Evolutionary conservation across 2,888 invertebrate species (phyloP).

Genomic region (Volucella inanis): DNA sequence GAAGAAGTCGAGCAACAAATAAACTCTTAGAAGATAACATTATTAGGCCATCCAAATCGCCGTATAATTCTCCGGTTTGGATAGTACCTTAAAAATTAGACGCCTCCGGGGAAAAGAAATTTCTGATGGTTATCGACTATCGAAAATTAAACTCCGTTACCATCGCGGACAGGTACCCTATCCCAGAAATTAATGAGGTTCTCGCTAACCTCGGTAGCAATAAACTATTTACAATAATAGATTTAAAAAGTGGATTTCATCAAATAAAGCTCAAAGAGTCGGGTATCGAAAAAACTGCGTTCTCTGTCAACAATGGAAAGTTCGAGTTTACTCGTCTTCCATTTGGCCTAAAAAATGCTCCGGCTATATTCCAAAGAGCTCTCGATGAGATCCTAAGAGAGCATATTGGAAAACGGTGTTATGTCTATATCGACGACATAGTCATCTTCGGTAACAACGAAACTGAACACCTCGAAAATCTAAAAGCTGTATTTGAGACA

Average conservation of each 20-base stretch:
- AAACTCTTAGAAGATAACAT: constrained; percentile 21
- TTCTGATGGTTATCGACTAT: constrained; percentile 57
- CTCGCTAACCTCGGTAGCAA: constrained; percentile 43
- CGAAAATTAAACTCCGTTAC: constrained; percentile 49
- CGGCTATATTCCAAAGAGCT: constrained; percentile 30
- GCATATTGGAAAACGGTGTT: constrained; percentile 27
- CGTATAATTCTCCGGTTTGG: constrained; percentile 34
- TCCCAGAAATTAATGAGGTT: constrained; percentile 48
- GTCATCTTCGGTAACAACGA: constrained; percentile 26
- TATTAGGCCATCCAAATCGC: constrained; percentile 37
- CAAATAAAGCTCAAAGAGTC: constrained; percentile 19
- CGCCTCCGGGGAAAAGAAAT: constrained; percentile 26
- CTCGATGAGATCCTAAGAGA: constrained; percentile 32
- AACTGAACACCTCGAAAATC: constrained; percentile 13
- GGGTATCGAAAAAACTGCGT: constrained; percentile 41
- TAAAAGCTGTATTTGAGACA: neutral
- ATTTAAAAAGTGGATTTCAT: constrained; percentile 51
- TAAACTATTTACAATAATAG: constrained; percentile 21
- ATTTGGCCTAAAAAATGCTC: constrained; percentile 35
- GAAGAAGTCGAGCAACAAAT: constrained; percentile 48
- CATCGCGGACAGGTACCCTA: constrained; percentile 54
- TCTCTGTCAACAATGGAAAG: constrained; percentile 27
- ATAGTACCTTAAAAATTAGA: constrained; percentile 34
- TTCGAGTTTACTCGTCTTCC: constrained; percentile 33
- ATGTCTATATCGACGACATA: constrained; percentile 36